Conservation (phyloP, 2,113 vertebrate genomes). For the Cyphomyrus plagiostoma region DNA sequence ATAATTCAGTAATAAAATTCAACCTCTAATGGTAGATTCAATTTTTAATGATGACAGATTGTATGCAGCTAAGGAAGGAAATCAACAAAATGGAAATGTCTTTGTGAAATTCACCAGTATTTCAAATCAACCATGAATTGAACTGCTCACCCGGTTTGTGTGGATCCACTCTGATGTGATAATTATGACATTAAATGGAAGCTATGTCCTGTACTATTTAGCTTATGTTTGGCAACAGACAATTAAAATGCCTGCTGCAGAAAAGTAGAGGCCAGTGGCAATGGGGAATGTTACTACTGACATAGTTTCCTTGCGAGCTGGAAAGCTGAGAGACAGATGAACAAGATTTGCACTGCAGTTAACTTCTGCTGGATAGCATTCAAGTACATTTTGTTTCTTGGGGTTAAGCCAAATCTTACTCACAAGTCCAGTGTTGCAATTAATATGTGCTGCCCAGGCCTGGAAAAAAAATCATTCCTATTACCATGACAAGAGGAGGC, state of each 20-base stretch:
- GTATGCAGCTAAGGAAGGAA: not conserved
- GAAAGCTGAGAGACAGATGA: constrained; percentile 48
- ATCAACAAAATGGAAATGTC: not conserved
- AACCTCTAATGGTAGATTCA: not conserved
- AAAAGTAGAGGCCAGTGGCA: constrained; percentile 18
- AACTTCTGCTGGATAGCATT: constrained; percentile 57
- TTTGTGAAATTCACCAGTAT: not conserved
- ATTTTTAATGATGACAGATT: not conserved
- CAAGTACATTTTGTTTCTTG: constrained; percentile 70
- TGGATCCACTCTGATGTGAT: not conserved
- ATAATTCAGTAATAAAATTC: not conserved
- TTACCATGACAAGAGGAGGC: constrained; percentile 24
- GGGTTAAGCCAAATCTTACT: constrained; percentile 51
- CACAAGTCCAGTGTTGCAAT: constrained; percentile 57
- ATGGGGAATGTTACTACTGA: constrained; percentile 21
- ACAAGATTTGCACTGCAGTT: constrained; percentile 48
- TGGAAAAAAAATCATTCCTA: constrained; percentile 34
- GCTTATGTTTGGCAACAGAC: not conserved
- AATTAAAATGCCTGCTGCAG: constrained; percentile 11
- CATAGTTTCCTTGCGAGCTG: constrained; percentile 36
- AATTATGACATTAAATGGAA: not conserved
- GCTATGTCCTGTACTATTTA: not conserved
- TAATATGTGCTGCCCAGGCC: constrained; percentile 42
- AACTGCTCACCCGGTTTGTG: not conserved
- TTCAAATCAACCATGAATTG: not conserved